phyloP scores from a whole-genome alignment of 2,113 vertebrate genomes.

The Pongo abelii region DNA sequence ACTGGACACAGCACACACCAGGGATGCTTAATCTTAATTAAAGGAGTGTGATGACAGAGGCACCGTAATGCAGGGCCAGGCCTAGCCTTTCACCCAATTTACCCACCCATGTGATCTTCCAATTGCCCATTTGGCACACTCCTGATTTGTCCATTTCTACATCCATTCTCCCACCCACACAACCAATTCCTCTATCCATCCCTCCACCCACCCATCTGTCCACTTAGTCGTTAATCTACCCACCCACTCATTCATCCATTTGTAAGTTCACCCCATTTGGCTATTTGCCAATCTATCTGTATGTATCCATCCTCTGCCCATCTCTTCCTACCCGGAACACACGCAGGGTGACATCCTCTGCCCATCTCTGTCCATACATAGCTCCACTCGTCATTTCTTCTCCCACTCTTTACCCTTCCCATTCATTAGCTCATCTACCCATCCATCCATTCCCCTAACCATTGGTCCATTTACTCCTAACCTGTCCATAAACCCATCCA shows the following conservation, averaged over 20 bases:
- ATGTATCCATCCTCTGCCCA: neutral
- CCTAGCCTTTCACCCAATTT: neutral
- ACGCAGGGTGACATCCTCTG: neutral
- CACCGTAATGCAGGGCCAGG: neutral
- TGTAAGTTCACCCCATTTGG: neutral
- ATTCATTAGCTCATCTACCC: neutral
- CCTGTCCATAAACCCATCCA: neutral
- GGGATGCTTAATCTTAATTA: neutral
- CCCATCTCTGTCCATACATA: neutral
- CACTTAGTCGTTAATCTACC: neutral
- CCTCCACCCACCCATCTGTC: neutral
- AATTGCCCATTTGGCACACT: conserved; percentile 28
- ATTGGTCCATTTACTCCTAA: neutral
- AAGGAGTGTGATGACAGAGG: neutral
- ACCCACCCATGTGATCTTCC: neutral
- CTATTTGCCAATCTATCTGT: neutral
- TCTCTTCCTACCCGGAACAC: too few species aligned
- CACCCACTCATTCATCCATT: neutral
- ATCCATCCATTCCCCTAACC: neutral
- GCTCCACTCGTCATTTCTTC: neutral
- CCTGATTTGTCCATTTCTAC: neutral
- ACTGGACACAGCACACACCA: neutral
- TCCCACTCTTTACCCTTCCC: neutral
- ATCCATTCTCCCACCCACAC: neutral
- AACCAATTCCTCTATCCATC: neutral